A percentile compares a stretch with the other conserved stretches of the same genome.
phyloP scores from a whole-genome alignment of 2,797 vertebrate genomes.

The Gymnothorax reevesii region DNA sequence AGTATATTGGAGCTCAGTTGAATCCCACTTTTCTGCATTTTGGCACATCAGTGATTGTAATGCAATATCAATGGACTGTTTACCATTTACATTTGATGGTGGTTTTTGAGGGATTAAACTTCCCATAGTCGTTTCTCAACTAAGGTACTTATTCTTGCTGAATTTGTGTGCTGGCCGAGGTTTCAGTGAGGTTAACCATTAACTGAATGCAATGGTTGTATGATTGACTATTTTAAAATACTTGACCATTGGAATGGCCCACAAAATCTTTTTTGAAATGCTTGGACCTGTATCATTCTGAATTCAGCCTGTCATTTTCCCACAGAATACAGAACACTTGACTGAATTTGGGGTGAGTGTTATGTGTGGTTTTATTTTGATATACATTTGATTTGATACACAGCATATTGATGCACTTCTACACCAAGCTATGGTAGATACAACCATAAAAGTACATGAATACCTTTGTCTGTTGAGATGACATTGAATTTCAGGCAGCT shows the following conservation, averaged over 20 bases:
- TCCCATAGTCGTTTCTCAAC: background rate
- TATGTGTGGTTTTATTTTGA: too few relatives aligned
- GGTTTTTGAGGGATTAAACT: background rate
- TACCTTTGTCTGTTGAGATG: background rate
- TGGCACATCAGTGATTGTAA: background rate
- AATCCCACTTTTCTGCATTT: background rate
- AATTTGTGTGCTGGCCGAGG: background rate
- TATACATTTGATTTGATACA: too few relatives aligned
- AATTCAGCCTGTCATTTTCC: background rate
- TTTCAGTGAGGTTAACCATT: background rate
- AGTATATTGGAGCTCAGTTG: background rate
- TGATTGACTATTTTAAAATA: background rate
- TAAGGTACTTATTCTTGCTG: background rate
- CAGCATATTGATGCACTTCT: too few relatives aligned
- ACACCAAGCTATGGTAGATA: too few relatives aligned
- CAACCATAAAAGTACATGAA: too few relatives aligned
- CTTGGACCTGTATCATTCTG: background rate
- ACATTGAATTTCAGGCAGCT: background rate
- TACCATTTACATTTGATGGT: background rate
- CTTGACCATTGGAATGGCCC: background rate
- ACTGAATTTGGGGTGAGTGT: too few relatives aligned
- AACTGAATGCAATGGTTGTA: background rate
- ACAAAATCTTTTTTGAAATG: background rate
- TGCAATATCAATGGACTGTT: background rate
- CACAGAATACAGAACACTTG: background rate